Conservation (phyloP, 2,797 vertebrate species). For the Diglossa cyanea region DNA sequence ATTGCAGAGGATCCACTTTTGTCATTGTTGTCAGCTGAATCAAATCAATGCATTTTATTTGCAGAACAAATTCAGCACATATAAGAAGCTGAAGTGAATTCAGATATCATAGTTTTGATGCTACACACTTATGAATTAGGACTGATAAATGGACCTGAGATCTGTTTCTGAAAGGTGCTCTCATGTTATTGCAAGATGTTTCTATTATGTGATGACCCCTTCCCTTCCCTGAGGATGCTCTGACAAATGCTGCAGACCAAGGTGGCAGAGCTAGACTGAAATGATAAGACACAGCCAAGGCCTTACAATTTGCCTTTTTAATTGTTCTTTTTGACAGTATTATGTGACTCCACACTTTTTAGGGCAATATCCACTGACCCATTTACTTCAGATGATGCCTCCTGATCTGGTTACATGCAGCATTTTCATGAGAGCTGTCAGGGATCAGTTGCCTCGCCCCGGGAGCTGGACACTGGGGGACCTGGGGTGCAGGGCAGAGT, state of each 20-base stretch:
- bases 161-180: neutral
- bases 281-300: neutral
- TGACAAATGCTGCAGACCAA: neutral
- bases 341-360: neutral
- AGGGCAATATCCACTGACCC: neutral
- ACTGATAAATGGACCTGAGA: neutral
- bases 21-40: neutral
- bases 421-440: neutral
- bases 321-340: neutral
- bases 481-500: rapidly evolving
- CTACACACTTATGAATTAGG: neutral
- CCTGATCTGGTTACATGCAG: neutral
- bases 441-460: neutral
- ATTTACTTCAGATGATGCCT: neutral
- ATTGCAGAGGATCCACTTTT: neutral
- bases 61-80: neutral
- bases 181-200: neutral
- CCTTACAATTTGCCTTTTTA: neutral
- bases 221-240: neutral
- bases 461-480: neutral
- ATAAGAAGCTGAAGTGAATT: neutral
- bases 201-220: neutral
- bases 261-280: neutral
- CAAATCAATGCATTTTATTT: neutral
- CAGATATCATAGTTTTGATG: neutral